Evolutionary conservation across 2,797 vertebrate species (phyloP).

Genomic region (Lycodopsis pacificus): DNA sequence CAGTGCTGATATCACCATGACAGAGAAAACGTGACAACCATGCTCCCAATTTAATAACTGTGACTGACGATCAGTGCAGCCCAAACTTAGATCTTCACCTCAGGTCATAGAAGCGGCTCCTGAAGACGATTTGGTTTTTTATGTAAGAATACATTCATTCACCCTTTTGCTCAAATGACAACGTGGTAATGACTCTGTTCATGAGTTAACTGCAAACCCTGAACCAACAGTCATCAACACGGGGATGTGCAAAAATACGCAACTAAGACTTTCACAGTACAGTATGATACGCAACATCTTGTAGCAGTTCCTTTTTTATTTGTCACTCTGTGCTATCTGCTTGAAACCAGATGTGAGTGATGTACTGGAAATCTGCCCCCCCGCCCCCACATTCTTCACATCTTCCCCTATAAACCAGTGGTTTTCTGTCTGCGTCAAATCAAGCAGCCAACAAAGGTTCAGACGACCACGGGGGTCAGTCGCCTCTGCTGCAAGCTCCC

Average conservation of each 20-base stretch:
- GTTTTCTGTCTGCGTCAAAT: conserved; percentile 23
- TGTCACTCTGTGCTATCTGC: conserved; percentile 16
- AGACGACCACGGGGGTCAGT: conserved; percentile 5
- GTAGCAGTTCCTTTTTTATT: neutral
- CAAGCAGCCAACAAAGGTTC: conserved; percentile 31
- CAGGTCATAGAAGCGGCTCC: neutral
- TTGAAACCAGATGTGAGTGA: conserved; percentile 37
- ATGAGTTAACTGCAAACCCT: neutral
- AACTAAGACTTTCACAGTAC: neutral
- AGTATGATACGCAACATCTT: neutral
- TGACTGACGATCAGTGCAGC: conserved; percentile 7
- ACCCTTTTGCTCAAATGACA: neutral
- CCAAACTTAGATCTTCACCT: conserved; percentile 37
- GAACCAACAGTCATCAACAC: neutral
- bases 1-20: conserved; percentile 30
- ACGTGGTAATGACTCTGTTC: neutral
- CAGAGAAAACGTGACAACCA: conserved; percentile 37
- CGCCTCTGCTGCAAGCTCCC: conserved; percentile 15
- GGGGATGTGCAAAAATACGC: neutral
- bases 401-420: conserved; percentile 9
- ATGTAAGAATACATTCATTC: neutral
- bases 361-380: neutral
- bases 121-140: neutral
- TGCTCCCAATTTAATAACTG: conserved; percentile 13
- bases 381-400: neutral